Conservation (phyloP, 2,888 invertebrate genomes). For the Conomelus anceps region DNA sequence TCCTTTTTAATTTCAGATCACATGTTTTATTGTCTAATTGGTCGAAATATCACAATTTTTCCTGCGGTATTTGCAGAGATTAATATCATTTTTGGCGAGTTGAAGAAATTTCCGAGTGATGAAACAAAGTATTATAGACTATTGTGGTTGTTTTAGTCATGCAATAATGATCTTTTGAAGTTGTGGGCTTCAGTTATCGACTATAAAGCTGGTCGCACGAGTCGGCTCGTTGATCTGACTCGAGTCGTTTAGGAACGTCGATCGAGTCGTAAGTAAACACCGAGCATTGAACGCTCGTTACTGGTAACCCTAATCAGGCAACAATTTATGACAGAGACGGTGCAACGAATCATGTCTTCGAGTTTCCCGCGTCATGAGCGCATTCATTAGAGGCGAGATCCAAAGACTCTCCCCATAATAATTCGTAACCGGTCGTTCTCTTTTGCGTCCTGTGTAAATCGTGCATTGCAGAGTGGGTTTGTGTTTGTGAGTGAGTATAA, state of each 20-base stretch:
- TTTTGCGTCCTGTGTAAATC: neutral
- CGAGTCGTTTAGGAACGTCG: too few relatives aligned
- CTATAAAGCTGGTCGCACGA: neutral
- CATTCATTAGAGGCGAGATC: neutral
- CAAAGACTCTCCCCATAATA: neutral
- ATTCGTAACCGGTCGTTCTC: too few relatives aligned
- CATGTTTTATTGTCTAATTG: too few relatives aligned
- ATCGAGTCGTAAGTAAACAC: too few relatives aligned
- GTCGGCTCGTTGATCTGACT: too few relatives aligned
- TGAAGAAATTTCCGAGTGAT: too few relatives aligned
- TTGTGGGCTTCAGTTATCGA: neutral
- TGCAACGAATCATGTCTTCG: neutral
- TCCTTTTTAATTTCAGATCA: too few relatives aligned
- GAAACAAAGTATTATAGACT: too few relatives aligned
- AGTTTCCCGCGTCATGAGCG: neutral
- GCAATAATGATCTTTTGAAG: neutral
- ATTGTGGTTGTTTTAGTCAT: neutral
- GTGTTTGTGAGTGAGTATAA: neutral
- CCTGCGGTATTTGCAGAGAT: too few relatives aligned
- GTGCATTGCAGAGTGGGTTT: neutral
- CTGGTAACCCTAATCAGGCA: neutral
- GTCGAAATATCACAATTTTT: too few relatives aligned
- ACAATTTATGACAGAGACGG: neutral
- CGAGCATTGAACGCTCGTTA: neutral
- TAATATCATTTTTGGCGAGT: too few relatives aligned